A percentile compares a stretch with the other conserved stretches of the same genome.
phyloP scores from a whole-genome alignment of 2,888 invertebrate genomes.

The Iphiclides podalirius region DNA sequence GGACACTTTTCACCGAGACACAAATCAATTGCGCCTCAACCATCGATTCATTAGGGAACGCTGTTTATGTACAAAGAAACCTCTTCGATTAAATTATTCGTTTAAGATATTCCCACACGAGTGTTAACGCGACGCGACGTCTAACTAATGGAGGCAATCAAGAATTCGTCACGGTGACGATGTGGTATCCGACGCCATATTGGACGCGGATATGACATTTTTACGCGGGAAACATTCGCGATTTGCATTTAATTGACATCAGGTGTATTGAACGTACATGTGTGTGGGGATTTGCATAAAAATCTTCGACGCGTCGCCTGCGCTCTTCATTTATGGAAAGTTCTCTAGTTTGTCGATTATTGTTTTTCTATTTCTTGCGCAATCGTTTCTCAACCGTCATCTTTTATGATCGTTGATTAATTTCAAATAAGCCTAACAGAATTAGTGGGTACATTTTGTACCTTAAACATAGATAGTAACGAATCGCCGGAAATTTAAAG shows the following conservation, averaged over 20 bases:
- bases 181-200: slow-evolving; percentile 24
- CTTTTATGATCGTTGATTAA: neutral
- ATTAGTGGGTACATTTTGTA: too few relatives aligned
- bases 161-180: slow-evolving; percentile 30
- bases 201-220: slow-evolving; percentile 36
- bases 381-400: slow-evolving; percentile 1
- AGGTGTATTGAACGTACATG: slow-evolving; percentile 32
- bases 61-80: too few relatives aligned
- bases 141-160: slow-evolving; percentile 32
- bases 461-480: too few relatives aligned
- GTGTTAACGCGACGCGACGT: slow-evolving; percentile 19
- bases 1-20: too few relatives aligned
- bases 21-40: too few relatives aligned
- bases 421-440: neutral
- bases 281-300: slow-evolving; percentile 31
- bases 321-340: slow-evolving; percentile 18
- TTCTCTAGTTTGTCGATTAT: slow-evolving; percentile 3
- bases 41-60: too few relatives aligned
- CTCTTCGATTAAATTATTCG: too few relatives aligned
- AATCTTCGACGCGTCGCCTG: slow-evolving; percentile 22
- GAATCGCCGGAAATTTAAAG: too few relatives aligned
- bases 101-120: too few relatives aligned
- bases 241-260: slow-evolving; percentile 43
- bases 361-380: neutral
- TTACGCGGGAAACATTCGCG: slow-evolving; percentile 28